Evolutionary conservation across 2,797 vertebrate species (phyloP), one percentile per base, ranked within the genome.

Genomic region (Falco novaeseelandiae): DNA sequence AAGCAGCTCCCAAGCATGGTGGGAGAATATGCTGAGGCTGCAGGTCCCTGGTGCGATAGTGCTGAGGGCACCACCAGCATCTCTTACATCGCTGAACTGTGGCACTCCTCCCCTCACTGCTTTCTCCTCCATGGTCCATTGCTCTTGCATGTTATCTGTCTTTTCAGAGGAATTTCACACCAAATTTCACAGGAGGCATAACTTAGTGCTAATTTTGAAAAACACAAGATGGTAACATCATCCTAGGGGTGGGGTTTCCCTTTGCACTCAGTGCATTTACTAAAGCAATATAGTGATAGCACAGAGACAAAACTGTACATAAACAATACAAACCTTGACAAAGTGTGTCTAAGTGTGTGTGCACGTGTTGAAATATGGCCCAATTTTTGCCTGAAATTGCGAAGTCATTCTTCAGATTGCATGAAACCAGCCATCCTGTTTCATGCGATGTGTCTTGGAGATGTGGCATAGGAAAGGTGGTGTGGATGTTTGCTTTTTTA

Each of bases 51-150:
- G 51, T 20, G 49, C 14, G 11, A 20, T 6, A 40, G 32, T 0
- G 0, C 29, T 19, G 38, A 46, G 40, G 30, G 21, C 13, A 81
- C 17, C 19, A 59, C 16, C 21, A 32, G 36, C 32, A 70, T 6
- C 42, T 72, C 36, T 46, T 32, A 10, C 5, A 14, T 18, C 4
- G 1, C 23, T 0, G 4, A 59, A 46, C 44, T 0, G 0, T 51
- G 76, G 63, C 26, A 18, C 26, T 67, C 44, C 15, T 88, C 58
- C 59, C 49, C 19, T 77, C 5, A 1, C 66, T 69, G 40, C 51
- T 67, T 73, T 44, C 70, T 44, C 38, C 63, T 76, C 57, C 34
- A 9, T 3, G 40, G 19, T 69, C 34, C 38, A 14, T 26, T 54
- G 65, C 81, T 87, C 48, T 83, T 49, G 65, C 34, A 40, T 2